These are phyloP conservation scores for Salvelinus fontinalis DNA, from an alignment of 2,113 vertebrate species.

Conservation along the genomic window DNA sequence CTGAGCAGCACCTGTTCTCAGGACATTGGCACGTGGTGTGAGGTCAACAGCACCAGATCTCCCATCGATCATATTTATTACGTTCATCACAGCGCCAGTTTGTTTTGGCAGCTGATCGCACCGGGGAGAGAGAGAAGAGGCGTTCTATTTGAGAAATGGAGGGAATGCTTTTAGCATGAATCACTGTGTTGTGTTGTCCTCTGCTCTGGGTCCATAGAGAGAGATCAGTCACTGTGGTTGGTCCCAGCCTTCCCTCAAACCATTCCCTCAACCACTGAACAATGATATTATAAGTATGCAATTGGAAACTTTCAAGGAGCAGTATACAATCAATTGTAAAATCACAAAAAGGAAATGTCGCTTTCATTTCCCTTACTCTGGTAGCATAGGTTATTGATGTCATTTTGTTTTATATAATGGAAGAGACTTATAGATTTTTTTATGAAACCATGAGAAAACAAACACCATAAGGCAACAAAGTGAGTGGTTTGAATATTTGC, in stretches of 20 bases:
- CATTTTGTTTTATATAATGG: background rate
- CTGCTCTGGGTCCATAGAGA: conserved; percentile 42
- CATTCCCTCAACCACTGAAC: conserved; percentile 35
- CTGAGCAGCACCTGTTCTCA: conserved; percentile 72
- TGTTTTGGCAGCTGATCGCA: conserved; percentile 75
- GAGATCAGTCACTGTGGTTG: conserved; percentile 46
- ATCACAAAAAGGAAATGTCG: conserved; percentile 20
- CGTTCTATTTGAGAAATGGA: conserved; percentile 47
- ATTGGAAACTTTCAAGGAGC: conserved; percentile 40
- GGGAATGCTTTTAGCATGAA: conserved; percentile 53
- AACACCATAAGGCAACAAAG: background rate
- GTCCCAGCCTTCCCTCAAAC: conserved; percentile 30
- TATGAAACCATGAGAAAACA: background rate
- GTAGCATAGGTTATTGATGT: conserved; percentile 11
- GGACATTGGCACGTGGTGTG: conserved; percentile 61
- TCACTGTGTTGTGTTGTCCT: conserved; percentile 45
- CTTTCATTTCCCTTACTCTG: conserved; percentile 30
- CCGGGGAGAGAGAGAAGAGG: conserved; percentile 24
- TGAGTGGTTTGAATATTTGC: background rate
- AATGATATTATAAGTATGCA: conserved; percentile 32
- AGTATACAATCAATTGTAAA: conserved; percentile 27
- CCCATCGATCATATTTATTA: conserved; percentile 76
- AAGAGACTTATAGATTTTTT: background rate
- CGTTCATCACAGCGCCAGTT: conserved; percentile 66
- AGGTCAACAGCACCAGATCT: conserved; percentile 69